A percentile compares a stretch with the other conserved stretches of the same genome.
Conservation (phyloP, 1,140 invertebrate species). For the Plutomurus gul region DNA sequence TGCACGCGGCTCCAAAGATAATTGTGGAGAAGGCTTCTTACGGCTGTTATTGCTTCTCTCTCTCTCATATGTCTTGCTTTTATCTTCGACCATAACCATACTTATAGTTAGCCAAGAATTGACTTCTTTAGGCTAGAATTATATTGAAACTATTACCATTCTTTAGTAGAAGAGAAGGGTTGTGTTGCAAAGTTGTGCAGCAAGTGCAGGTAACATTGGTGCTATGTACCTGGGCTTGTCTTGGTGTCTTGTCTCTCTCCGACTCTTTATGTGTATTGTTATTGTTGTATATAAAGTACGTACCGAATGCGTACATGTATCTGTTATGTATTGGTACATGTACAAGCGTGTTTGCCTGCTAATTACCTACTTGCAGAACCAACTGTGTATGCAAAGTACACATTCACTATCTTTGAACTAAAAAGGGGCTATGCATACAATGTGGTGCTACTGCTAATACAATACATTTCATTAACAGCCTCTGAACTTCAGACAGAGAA, state of each 20-base stretch:
- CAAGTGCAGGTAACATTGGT: not conserved
- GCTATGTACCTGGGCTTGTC: too few relatives aligned
- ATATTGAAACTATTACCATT: not conserved
- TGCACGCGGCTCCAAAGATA: not conserved
- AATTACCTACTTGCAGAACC: constrained; percentile 3
- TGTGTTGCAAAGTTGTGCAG: not conserved
- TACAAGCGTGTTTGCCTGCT: not conserved
- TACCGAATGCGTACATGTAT: too few relatives aligned
- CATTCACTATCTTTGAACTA: not conserved
- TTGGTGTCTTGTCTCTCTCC: too few relatives aligned
- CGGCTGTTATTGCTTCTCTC: not conserved
- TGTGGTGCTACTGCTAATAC: not conserved
- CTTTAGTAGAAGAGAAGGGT: not conserved
- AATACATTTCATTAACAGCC: not conserved
- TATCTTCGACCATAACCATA: not conserved
- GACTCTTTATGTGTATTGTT: too few relatives aligned
- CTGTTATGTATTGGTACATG: too few relatives aligned
- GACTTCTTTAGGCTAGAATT: not conserved
- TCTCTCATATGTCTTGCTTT: not conserved
- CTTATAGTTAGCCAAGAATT: not conserved
- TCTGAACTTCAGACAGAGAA: not conserved
- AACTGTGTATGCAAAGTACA: not conserved
- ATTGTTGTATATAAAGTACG: too few relatives aligned
- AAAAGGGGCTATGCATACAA: not conserved
- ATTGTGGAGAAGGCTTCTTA: not conserved